Evolutionary conservation across 2,113 vertebrate species (phyloP).

Genomic region (Loxodonta africana): DNA sequence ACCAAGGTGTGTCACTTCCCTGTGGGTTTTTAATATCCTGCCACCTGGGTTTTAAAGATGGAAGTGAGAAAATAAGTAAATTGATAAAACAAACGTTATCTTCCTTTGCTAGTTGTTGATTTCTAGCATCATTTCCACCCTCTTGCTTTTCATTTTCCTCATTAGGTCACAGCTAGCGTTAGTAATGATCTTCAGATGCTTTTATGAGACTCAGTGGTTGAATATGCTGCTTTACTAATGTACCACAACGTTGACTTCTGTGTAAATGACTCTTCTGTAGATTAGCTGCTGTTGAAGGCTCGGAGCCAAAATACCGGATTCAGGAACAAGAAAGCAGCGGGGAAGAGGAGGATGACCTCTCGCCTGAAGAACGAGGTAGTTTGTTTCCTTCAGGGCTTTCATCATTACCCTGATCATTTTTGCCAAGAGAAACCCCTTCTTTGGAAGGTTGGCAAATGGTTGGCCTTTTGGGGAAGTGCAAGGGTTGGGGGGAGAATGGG

Average conservation of each 20-base stretch:
- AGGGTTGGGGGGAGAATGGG: not conserved
- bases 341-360: constrained; percentile 94
- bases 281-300: constrained; percentile 93
- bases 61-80: not conserved
- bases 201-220: constrained; percentile 53
- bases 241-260: constrained; percentile 59
- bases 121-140: not conserved
- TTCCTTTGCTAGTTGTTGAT: not conserved
- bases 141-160: constrained; percentile 26
- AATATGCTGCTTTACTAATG: constrained; percentile 13
- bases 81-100: not conserved
- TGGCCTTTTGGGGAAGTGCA: not conserved
- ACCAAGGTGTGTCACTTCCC: not conserved
- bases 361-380: constrained; percentile 95
- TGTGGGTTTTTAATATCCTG: not conserved
- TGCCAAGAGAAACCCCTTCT: constrained; percentile 36
- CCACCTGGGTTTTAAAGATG: constrained; percentile 30
- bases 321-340: constrained; percentile 92
- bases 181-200: constrained; percentile 18
- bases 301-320: constrained; percentile 89
- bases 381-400: constrained; percentile 31
- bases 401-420: not conserved
- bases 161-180: constrained; percentile 35
- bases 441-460: not conserved
- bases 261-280: constrained; percentile 81